Evolutionary conservation across 2,888 invertebrate species (phyloP).

Genomic region (Parasteatoda lunata): DNA sequence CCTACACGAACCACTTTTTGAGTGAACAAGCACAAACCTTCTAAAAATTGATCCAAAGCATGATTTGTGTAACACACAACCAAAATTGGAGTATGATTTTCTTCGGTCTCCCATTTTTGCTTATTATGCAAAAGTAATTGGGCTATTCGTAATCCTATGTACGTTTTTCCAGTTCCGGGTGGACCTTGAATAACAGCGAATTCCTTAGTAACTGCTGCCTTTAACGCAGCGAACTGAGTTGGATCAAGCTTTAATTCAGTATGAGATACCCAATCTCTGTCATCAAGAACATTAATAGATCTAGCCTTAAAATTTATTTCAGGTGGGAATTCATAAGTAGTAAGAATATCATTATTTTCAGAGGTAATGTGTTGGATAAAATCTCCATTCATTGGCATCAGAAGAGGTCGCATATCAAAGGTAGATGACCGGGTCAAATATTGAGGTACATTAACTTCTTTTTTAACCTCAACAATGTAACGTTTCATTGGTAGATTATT

Average conservation of each 20-base stretch:
- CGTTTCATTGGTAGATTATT: conserved; percentile 81
- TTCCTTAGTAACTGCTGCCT: conserved; percentile 82
- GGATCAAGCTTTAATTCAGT: conserved; percentile 78
- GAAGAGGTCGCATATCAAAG: conserved; percentile 60
- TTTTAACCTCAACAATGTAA: conserved; percentile 79
- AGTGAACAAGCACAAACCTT: conserved; percentile 80
- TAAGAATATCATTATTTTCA: not conserved
- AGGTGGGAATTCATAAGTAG: conserved; percentile 10
- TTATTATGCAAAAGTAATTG: conserved; percentile 80
- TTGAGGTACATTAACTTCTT: conserved; percentile 73
- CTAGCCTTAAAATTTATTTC: not conserved
- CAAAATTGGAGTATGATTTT: conserved; percentile 78
- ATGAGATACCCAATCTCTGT: conserved; percentile 76
- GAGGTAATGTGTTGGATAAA: not conserved
- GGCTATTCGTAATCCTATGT: conserved; percentile 84
- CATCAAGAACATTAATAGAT: conserved; percentile 44
- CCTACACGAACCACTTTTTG: conserved; percentile 82
- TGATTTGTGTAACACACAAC: conserved; percentile 90
- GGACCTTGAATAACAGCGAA: conserved; percentile 80
- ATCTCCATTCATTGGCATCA: conserved; percentile 17
- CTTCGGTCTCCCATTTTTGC: conserved; percentile 73
- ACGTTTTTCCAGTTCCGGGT: conserved; percentile 91
- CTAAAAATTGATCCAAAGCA: conserved; percentile 89
- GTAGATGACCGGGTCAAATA: conserved; percentile 73
- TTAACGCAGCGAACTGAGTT: conserved; percentile 82